Evolutionary conservation across 1,140 invertebrate species (phyloP).

Genomic region (Chymomyza costata): DNA sequence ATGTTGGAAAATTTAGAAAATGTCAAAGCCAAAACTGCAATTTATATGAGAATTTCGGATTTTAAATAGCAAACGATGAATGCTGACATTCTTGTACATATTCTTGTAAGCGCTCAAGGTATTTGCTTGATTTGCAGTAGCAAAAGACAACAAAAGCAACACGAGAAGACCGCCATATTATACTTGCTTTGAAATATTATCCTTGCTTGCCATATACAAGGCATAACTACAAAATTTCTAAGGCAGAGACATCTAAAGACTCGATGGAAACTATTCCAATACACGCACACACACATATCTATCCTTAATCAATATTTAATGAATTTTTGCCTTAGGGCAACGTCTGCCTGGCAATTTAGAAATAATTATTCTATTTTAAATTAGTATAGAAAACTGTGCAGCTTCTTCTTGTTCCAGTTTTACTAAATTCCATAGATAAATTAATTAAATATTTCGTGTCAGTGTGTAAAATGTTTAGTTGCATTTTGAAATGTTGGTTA

Average conservation of each 20-base stretch:
- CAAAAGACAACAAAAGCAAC: too few species aligned
- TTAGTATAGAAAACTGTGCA: slow-evolving; percentile 19
- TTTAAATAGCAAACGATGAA: slow-evolving; percentile 22
- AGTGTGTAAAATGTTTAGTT: slow-evolving; percentile 2
- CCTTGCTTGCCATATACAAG: background rate
- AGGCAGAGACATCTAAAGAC: too few species aligned
- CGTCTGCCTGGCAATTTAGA: slow-evolving; percentile 28
- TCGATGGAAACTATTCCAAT: too few species aligned
- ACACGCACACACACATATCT: slow-evolving; percentile 10
- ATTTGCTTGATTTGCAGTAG: slow-evolving; percentile 38
- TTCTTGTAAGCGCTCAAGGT: slow-evolving; percentile 11
- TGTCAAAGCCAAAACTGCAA: slow-evolving; percentile 44
- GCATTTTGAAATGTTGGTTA: slow-evolving; percentile 15
- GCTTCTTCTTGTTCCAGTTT: too few species aligned
- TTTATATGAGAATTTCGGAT: slow-evolving; percentile 37
- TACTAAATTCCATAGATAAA: slow-evolving; percentile 4
- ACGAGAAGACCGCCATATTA: too few species aligned
- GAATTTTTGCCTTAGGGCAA: slow-evolving; percentile 32
- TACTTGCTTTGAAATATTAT: too few species aligned
- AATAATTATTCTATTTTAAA: slow-evolving; percentile 30
- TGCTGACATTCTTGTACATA: slow-evolving; percentile 8
- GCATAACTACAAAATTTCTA: too few species aligned
- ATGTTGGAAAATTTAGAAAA: too few species aligned
- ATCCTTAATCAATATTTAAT: slow-evolving; percentile 51
- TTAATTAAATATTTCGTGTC: slow-evolving; percentile 35